phyloP scores from a whole-genome alignment of 2,113 vertebrate species.

The Ahaetulla prasina region DNA sequence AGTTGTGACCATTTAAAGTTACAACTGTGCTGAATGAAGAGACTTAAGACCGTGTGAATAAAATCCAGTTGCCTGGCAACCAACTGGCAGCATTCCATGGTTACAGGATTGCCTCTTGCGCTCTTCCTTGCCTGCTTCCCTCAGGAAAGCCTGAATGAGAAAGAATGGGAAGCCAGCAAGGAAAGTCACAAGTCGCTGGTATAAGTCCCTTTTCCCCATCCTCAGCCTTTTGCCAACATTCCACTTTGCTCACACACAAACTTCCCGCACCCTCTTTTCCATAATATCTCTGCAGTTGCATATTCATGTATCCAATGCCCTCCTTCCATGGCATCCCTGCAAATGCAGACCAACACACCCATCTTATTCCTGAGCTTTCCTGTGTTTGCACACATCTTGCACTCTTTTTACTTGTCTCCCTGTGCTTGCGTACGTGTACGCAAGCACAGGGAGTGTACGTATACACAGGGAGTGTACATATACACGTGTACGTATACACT shows the following conservation, averaged over 20 bases:
- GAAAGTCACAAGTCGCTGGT: background rate
- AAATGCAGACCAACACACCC: no score
- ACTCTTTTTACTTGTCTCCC: background rate
- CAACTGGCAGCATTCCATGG: no score
- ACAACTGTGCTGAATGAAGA: background rate
- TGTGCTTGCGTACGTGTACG: no score
- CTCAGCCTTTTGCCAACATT: background rate
- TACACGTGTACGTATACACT: no score
- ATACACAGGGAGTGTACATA: no score
- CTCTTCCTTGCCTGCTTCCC: no score
- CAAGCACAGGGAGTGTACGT: no score
- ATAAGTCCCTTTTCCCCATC: background rate
- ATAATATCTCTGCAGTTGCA: background rate
- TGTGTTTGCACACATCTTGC: background rate
- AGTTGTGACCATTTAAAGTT: background rate
- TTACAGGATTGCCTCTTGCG: no score
- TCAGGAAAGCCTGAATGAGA: background rate
- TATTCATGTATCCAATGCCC: no score
- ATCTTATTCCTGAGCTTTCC: background rate
- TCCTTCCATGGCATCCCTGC: no score
- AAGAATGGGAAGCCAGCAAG: background rate
- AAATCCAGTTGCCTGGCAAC: no score
- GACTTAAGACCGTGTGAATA: background rate
- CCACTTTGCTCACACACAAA: background rate
- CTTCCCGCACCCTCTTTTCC: background rate